Evolutionary conservation across 1,140 invertebrate species (phyloP), one percentile per base, ranked within the genome.

Genomic region (Bombus sylvicola): DNA sequence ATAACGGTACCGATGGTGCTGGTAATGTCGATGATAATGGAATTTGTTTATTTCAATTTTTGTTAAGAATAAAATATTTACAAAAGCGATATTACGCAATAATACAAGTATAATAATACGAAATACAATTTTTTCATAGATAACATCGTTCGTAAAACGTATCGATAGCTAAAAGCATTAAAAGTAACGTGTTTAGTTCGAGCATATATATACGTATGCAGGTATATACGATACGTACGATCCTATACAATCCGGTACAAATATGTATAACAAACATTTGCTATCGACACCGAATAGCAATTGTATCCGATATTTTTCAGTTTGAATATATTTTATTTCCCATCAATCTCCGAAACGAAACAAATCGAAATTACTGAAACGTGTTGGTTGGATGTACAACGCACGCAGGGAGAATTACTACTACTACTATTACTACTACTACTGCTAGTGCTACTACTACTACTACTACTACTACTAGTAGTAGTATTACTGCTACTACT

Each of bases 401-500:
- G 47, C 47, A 1, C 15, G 5, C 5, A 5, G 5, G 43, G 0
- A 18, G 5, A 47, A 47, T 47, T 47, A 18, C 15, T 47, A 18
- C 47, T 47, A 47, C 15, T 47, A 15, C 0, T 10, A 47, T 4
- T 43, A 13, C 41, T 15, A 5, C 43, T 43, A 15, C 0, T 43
- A 0, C 13, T 15, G 4, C 43, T 43, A 9, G 1, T 13, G 13
- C 1, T 43, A 43, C 12, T 13, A 6, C 12, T 13, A 13, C 10
- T 13, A 0, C 13, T 43, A 5, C 13, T 15, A 0, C 43, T 6
- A 0, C 13, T 43, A 15, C 13, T 4, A 0, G 2, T 43, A 43
- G 0, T 15, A 1, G 4, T 47, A 5, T 4, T 13, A 0, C 13
- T 47, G 0, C 0, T 5, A 0, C 0, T 47, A 1, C 13, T 1